These are phyloP conservation scores for Calameuta pallipes DNA, from an alignment of 2,888 invertebrate species.

Conservation along the genomic window DNA sequence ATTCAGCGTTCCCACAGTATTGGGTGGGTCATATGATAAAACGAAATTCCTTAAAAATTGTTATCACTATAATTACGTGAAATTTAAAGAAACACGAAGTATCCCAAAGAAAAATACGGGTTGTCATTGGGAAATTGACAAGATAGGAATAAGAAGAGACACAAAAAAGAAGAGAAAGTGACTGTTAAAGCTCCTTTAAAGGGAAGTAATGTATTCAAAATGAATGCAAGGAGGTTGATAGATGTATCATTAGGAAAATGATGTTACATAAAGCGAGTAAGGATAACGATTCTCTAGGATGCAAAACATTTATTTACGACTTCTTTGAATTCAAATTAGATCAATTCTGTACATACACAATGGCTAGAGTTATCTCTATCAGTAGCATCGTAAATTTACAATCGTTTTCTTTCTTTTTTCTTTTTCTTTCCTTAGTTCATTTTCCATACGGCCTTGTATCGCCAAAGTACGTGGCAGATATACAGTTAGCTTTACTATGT, in stretches of 20 bases:
- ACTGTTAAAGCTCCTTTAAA: background rate
- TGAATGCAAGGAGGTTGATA: background rate
- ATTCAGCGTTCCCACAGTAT: background rate
- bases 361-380: constrained; percentile 36
- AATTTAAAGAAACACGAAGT: background rate
- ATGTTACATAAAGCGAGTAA: background rate
- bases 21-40: background rate
- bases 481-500: constrained; percentile 20
- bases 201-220: too few species aligned
- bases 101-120: background rate
- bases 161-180: background rate
- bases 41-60: background rate
- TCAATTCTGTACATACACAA: constrained; percentile 47
- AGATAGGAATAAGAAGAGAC: too few species aligned
- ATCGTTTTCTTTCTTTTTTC: constrained; percentile 28
- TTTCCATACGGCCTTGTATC: background rate
- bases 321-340: constrained; percentile 46
- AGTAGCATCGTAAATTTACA: constrained; percentile 47
- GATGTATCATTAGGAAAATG: too few species aligned
- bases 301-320: constrained; percentile 58
- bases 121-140: background rate
- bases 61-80: background rate
- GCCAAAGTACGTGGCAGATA: constrained; percentile 24
- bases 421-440: constrained; percentile 16
- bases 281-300: constrained; percentile 39